phyloP scores from a whole-genome alignment of 2,888 invertebrate species.

The Exocentrus adspersus region DNA sequence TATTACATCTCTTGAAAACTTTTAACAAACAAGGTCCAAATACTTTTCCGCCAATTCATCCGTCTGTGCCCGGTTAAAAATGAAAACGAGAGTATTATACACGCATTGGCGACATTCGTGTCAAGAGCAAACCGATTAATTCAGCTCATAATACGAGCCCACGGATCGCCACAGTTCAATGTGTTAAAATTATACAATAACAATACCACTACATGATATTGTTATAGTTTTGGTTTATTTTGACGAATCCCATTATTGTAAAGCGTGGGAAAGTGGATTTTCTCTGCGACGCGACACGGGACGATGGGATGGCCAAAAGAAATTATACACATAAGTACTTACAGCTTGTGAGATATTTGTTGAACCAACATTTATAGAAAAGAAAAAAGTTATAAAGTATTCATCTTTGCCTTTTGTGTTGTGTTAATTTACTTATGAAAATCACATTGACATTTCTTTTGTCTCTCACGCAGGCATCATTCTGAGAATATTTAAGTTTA shows the following conservation, averaged over 20 bases:
- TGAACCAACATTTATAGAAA: too few species aligned
- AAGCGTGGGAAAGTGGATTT: slow-evolving; percentile 15
- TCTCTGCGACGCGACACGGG: not conserved
- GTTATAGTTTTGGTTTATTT: slow-evolving; percentile 3
- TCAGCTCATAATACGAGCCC: not conserved
- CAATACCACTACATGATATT: slow-evolving; percentile 12
- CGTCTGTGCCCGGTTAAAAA: not conserved
- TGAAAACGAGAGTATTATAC: slow-evolving; percentile 4
- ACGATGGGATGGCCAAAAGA: not conserved
- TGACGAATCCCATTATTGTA: slow-evolving; percentile 5
- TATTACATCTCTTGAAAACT: too few species aligned
- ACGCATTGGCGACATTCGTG: not conserved
- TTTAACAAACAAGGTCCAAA: too few species aligned
- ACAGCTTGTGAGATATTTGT: too few species aligned
- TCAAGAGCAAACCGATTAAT: slow-evolving; percentile 7
- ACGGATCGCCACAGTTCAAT: not conserved
- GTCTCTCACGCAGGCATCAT: too few species aligned
- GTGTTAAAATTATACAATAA: slow-evolving; percentile 2
- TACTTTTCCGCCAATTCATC: not conserved
- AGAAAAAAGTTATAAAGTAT: too few species aligned
- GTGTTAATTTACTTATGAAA: too few species aligned
- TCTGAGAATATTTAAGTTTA: too few species aligned
- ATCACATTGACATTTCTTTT: too few species aligned
- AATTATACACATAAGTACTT: not conserved
- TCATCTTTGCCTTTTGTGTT: too few species aligned